These are phyloP conservation scores for Amia ocellicauda DNA, from an alignment of 2,113 vertebrate species.

Conservation along the genomic window DNA sequence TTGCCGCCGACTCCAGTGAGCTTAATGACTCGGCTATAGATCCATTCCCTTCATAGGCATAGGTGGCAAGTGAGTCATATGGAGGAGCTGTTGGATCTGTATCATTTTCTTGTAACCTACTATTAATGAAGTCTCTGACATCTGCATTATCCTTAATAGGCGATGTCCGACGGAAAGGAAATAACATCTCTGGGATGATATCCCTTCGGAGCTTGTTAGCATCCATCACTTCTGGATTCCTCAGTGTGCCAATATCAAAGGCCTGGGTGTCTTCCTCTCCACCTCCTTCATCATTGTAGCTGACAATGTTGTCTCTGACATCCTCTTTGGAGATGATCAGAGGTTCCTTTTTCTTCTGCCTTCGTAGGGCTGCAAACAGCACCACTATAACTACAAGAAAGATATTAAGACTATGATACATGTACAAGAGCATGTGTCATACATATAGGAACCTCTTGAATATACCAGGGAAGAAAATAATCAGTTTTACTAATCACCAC, in stretches of 20 bases:
- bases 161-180: conserved; percentile 85
- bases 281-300: conserved; percentile 95
- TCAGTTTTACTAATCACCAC: conserved; percentile 52
- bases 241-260: conserved; percentile 94
- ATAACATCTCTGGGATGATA: conserved; percentile 87
- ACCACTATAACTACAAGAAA: conserved; percentile 56
- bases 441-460: conserved; percentile 48
- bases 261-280: conserved; percentile 98
- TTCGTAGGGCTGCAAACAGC: conserved; percentile 83
- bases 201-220: conserved; percentile 90
- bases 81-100: conserved; percentile 87
- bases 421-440: conserved; percentile 57
- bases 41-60: conserved; percentile 91
- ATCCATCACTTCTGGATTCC: conserved; percentile 90
- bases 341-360: conserved; percentile 94
- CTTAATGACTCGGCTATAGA: conserved; percentile 93
- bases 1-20: conserved; percentile 85
- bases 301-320: conserved; percentile 97
- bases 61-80: conserved; percentile 94
- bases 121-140: conserved; percentile 91
- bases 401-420: conserved; percentile 15
- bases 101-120: conserved; percentile 90
- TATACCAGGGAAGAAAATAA: conserved; percentile 42
- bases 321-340: conserved; percentile 98
- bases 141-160: conserved; percentile 87